A percentile compares a stretch with the other conserved stretches of the same genome.
Conservation (phyloP, 2,888 invertebrate species). For the Crematogaster levior region DNA sequence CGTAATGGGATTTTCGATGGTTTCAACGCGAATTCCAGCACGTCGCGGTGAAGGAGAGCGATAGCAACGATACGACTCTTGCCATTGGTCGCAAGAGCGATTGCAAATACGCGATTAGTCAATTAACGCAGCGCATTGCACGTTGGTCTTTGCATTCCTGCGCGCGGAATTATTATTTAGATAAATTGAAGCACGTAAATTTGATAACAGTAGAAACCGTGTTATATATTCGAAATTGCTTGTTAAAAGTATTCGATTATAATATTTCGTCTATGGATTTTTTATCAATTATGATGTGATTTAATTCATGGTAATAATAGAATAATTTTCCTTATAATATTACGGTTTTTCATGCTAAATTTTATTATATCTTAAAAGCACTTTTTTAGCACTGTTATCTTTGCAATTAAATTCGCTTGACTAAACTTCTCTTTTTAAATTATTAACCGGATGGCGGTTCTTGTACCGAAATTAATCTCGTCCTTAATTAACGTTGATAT, state of each 20-base stretch:
- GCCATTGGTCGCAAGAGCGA: slow-evolving; percentile 31
- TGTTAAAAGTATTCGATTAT: neutral
- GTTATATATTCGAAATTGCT: neutral
- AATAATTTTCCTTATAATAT: neutral
- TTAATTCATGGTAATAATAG: neutral
- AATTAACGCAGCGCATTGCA: slow-evolving; percentile 21
- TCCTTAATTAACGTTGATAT: slow-evolving; percentile 49
- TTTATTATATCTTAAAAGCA: neutral
- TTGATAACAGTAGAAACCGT: neutral
- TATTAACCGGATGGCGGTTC: slow-evolving; percentile 34
- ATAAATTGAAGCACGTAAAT: neutral
- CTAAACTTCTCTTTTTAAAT: slow-evolving; percentile 13
- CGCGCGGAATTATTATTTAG: slow-evolving; percentile 4
- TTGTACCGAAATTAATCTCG: slow-evolving; percentile 51
- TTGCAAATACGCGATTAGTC: slow-evolving; percentile 38
- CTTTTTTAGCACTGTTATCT: neutral
- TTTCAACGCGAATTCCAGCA: slow-evolving; percentile 59
- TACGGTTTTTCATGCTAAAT: neutral
- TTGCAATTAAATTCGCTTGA: slow-evolving; percentile 18
- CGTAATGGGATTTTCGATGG: slow-evolving; percentile 71
- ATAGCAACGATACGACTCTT: slow-evolving; percentile 44
- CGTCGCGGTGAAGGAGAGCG: slow-evolving; percentile 45
- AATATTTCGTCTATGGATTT: neutral
- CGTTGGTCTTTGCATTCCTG: slow-evolving; percentile 11
- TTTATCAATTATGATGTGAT: neutral